Percentiles rank a stretch among this genome's conserved stretches.
Evolutionary conservation across 1,140 invertebrate genomes (phyloP).

Genomic region (Drosophila subpulchrella): DNA sequence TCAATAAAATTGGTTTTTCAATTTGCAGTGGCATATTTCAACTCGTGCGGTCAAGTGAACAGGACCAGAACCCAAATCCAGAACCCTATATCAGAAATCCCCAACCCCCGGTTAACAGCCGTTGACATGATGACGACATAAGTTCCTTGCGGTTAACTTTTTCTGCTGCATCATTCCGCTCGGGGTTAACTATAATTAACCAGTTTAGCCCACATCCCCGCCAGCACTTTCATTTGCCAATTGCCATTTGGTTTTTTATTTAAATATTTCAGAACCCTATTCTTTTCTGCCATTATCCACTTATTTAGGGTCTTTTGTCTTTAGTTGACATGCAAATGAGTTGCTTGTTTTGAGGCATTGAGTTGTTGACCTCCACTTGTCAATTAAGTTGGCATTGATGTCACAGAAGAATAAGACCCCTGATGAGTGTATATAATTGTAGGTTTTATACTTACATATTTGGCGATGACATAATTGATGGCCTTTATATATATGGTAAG

Average conservation of each 20-base stretch:
- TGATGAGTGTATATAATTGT: constrained; percentile 24
- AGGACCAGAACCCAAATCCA: constrained; percentile 6
- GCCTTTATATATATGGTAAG: not conserved
- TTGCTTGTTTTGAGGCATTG: constrained; percentile 56
- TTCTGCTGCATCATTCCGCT: constrained; percentile 41
- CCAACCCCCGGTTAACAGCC: constrained; percentile 16
- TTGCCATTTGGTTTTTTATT: constrained; percentile 56
- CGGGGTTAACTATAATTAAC: constrained; percentile 54
- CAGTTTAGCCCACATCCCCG: constrained; percentile 28
- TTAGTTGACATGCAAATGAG: constrained; percentile 57
- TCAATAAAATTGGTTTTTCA: constrained; percentile 51
- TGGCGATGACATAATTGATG: constrained; percentile 16
- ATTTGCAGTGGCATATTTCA: constrained; percentile 56
- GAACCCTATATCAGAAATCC: not conserved
- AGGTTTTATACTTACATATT: constrained; percentile 16
- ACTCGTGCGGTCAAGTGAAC: constrained; percentile 65
- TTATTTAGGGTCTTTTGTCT: constrained; percentile 39
- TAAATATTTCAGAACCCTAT: constrained; percentile 5
- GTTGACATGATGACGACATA: constrained; percentile 48
- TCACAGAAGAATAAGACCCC: constrained; percentile 27
- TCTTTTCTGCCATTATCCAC: constrained; percentile 36
- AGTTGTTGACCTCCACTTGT: constrained; percentile 56
- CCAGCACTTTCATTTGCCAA: constrained; percentile 19
- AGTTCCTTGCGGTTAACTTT: constrained; percentile 42
- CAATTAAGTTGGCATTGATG: constrained; percentile 35